phyloP scores from a whole-genome alignment of 2,888 invertebrate species.

The Ligdia adustata region DNA sequence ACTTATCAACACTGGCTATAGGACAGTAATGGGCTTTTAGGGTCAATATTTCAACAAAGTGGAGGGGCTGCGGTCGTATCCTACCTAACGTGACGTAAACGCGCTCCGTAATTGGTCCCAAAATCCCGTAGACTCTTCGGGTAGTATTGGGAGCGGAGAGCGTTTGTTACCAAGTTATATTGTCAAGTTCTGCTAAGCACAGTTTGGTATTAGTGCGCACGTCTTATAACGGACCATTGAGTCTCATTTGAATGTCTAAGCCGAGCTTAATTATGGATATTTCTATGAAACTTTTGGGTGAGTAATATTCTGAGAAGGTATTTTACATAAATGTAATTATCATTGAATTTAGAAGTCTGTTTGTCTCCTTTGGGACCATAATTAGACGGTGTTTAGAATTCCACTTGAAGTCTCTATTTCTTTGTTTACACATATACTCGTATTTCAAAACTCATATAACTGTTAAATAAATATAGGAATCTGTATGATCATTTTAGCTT shows the following conservation, averaged over 20 bases:
- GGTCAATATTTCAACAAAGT: conserved; percentile 73
- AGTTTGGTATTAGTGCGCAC: conserved; percentile 39
- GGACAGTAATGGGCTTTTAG: conserved; percentile 72
- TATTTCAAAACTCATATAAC: too few species aligned
- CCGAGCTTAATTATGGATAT: conserved; percentile 41
- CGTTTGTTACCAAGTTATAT: conserved; percentile 44
- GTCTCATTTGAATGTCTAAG: conserved; percentile 40
- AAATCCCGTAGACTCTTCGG: conserved; percentile 48
- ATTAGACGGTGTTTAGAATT: too few species aligned
- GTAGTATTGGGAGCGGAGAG: conserved; percentile 42
- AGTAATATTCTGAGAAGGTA: conserved; percentile 35
- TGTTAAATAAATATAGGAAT: too few species aligned
- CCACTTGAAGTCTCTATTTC: not conserved
- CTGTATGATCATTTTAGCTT: too few species aligned
- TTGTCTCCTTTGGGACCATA: conserved; percentile 18
- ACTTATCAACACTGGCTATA: conserved; percentile 65
- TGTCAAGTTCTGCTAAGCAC: conserved; percentile 45
- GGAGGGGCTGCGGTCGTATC: conserved; percentile 40
- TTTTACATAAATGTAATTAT: conserved; percentile 39
- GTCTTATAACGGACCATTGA: conserved; percentile 34
- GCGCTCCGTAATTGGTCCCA: conserved; percentile 66
- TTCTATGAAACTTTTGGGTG: conserved; percentile 33
- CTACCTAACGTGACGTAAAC: conserved; percentile 40
- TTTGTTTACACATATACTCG: not conserved
- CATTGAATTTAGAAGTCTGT: conserved; percentile 28